phyloP scores from a whole-genome alignment of 2,797 vertebrate genomes.

The Brachymystax lenok region DNA sequence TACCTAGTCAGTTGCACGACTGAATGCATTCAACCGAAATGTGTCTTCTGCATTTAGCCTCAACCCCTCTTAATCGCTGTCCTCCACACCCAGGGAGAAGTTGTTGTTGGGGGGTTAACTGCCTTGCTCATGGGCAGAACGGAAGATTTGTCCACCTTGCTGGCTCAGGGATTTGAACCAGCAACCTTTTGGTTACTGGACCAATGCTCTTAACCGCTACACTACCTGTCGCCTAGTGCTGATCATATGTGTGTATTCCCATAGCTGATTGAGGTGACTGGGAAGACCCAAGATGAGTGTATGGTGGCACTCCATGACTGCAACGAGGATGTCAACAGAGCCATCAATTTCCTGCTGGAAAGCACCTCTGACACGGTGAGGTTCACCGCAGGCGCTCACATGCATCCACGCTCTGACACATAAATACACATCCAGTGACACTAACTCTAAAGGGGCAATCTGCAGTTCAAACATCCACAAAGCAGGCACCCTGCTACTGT shows the following conservation, averaged over 20 bases:
- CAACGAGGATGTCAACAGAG: slow-evolving; percentile 95
- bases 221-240: neutral
- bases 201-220: too few relatives aligned
- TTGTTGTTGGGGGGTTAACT: too few relatives aligned
- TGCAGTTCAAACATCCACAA: neutral
- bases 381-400: neutral
- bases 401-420: neutral
- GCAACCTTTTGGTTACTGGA: too few relatives aligned
- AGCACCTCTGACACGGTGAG: slow-evolving; percentile 89
- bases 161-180: too few relatives aligned
- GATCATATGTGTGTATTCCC: slow-evolving; percentile 4
- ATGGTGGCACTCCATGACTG: slow-evolving; percentile 96
- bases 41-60: too few relatives aligned
- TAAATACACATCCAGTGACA: neutral
- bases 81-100: too few relatives aligned
- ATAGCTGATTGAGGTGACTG: slow-evolving; percentile 96
- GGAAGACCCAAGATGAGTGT: slow-evolving; percentile 95
- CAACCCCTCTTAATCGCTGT: too few relatives aligned
- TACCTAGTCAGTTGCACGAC: too few relatives aligned
- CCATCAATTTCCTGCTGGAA: slow-evolving; percentile 95
- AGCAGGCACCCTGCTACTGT: neutral
- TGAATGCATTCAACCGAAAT: too few relatives aligned
- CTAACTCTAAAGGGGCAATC: neutral
- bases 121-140: too few relatives aligned
- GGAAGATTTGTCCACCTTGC: too few relatives aligned